A percentile compares a stretch with the other conserved stretches of the same genome.
These are phyloP conservation scores for Gymnosoma rotundatum DNA, from an alignment of 2,888 invertebrate species.

Conservation along the genomic window DNA sequence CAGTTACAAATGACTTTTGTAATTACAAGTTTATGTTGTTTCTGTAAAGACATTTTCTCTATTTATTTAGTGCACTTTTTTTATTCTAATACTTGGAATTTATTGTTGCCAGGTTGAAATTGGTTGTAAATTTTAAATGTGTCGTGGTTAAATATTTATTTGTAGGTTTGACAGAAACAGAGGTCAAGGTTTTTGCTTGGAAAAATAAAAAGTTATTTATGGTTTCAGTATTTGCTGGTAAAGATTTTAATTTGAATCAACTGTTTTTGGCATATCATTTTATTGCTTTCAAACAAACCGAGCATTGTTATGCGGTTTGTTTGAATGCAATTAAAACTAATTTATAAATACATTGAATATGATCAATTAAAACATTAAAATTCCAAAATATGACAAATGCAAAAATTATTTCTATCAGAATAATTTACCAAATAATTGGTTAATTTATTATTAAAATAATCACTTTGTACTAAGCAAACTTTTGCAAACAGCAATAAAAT, in stretches of 20 bases:
- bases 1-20: conserved; percentile 67
- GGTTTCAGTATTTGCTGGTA: not conserved
- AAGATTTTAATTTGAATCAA: not conserved
- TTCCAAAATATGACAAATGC: no score
- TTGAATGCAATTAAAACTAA: no score
- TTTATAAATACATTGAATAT: no score
- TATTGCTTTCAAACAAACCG: no score
- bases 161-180: not conserved
- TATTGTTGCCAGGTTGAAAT: conserved; percentile 6
- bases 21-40: conserved; percentile 55
- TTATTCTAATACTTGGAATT: not conserved
- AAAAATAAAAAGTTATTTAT: conserved; percentile 12
- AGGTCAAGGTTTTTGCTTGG: not conserved
- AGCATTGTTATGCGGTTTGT: no score
- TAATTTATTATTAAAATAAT: no score
- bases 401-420: no score
- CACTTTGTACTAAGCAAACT: no score
- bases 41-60: conserved; percentile 3
- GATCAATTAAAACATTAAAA: no score
- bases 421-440: no score
- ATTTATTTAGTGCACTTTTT: conserved; percentile 12
- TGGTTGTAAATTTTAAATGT: not conserved
- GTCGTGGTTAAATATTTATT: conserved; percentile 3
- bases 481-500: no score
- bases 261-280: no score